Percentiles rank a stretch among this genome's conserved stretches.
Evolutionary conservation across 1,140 invertebrate species (phyloP).

Genomic region (Brachionus koreanus): DNA sequence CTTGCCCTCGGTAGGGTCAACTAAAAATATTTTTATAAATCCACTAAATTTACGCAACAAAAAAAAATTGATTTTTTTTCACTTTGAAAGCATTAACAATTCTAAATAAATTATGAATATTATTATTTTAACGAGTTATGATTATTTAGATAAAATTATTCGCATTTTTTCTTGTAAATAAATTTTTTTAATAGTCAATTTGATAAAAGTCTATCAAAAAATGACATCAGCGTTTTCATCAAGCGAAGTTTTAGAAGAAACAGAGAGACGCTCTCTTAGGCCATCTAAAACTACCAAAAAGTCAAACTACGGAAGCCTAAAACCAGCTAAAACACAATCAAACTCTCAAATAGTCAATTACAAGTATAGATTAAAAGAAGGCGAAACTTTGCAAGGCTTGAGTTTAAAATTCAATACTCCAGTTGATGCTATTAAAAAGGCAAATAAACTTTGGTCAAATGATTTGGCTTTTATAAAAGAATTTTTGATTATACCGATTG

Average conservation of each 20-base stretch:
- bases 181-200: neutral
- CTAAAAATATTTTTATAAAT: too few relatives aligned
- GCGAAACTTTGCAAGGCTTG: conserved; percentile 34
- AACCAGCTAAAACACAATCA: neutral
- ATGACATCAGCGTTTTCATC: conserved; percentile 21
- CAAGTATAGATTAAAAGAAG: conserved; percentile 5
- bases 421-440: conserved; percentile 20
- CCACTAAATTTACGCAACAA: neutral
- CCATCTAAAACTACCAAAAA: conserved; percentile 16
- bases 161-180: neutral
- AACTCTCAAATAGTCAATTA: neutral
- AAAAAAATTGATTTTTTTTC: neutral
- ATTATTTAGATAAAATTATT: conserved; percentile 4
- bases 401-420: conserved; percentile 22
- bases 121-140: neutral
- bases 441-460: conserved; percentile 26
- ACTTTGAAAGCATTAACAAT: neutral
- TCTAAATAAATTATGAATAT: conserved; percentile 5
- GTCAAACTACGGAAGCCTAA: conserved; percentile 33
- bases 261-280: neutral
- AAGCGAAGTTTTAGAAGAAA: neutral
- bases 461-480: conserved; percentile 40
- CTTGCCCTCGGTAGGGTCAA: too few relatives aligned
- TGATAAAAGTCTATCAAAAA: neutral
- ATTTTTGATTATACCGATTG: conserved; percentile 3